Conservation (phyloP, 1,140 invertebrate species). For the Cecropterus lyciades region DNA sequence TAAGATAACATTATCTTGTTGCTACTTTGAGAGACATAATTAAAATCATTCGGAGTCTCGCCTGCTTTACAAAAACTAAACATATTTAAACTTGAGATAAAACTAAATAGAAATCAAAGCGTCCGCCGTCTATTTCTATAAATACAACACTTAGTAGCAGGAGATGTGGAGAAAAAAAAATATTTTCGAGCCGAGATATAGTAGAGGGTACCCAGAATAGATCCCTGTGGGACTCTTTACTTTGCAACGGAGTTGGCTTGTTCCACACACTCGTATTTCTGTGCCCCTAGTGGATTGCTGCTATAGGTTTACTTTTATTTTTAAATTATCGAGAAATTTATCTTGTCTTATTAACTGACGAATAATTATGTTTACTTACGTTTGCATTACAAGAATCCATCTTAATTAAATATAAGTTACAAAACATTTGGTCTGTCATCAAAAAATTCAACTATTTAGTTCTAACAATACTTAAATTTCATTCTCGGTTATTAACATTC, state of each 20-base stretch:
- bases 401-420: too few relatives aligned
- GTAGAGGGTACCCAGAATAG: slow-evolving; percentile 74
- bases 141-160: slow-evolving; percentile 74
- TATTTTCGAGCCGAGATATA: slow-evolving; percentile 53
- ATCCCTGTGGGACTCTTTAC: slow-evolving; percentile 74
- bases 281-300: slow-evolving; percentile 15
- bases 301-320: slow-evolving; percentile 8
- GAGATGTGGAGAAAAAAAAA: slow-evolving; percentile 63
- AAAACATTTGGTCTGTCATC: too few relatives aligned
- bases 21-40: slow-evolving; percentile 42
- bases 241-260: slow-evolving; percentile 57
- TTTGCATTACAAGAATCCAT: background rate
- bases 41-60: slow-evolving; percentile 45
- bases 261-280: slow-evolving; percentile 54
- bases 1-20: slow-evolving; percentile 36
- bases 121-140: slow-evolving; percentile 70
- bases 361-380: background rate
- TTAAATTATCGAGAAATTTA: background rate
- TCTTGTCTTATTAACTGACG: background rate
- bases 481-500: too few relatives aligned
- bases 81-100: slow-evolving; percentile 56
- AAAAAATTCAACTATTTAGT: too few relatives aligned
- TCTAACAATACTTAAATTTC: too few relatives aligned
- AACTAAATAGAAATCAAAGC: slow-evolving; percentile 61
- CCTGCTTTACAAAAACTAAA: slow-evolving; percentile 42